Conservation (phyloP, 2,113 vertebrate species). For the Elgaria multicarinata region DNA sequence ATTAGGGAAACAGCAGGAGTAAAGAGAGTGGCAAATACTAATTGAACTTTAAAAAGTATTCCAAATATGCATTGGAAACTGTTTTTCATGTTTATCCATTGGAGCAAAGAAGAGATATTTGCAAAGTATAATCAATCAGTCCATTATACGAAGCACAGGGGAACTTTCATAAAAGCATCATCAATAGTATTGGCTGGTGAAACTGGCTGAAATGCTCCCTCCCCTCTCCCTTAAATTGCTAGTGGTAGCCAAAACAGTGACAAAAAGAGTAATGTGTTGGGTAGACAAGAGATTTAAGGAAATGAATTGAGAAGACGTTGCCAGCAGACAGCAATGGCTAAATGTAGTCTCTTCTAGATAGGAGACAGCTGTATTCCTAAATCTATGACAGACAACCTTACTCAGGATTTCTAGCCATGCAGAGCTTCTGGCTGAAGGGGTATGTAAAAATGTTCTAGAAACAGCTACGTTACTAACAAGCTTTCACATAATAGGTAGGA, state of each 20-base stretch:
- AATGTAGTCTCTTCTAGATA: slow-evolving; percentile 16
- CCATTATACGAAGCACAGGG: slow-evolving; percentile 26
- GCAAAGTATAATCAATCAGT: slow-evolving; percentile 48
- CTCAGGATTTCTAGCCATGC: slow-evolving; percentile 1
- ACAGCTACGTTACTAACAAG: background rate
- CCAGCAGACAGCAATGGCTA: slow-evolving; percentile 5
- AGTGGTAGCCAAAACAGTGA: slow-evolving; percentile 33
- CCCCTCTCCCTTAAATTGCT: background rate
- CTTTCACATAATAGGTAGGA: background rate
- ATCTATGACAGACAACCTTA: background rate
- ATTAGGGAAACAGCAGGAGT: background rate
- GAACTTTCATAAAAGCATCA: slow-evolving; percentile 45
- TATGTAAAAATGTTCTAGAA: slow-evolving; percentile 8
- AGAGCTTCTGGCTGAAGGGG: background rate
- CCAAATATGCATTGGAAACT: background rate
- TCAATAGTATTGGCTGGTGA: slow-evolving; percentile 40
- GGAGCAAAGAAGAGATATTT: slow-evolving; percentile 23
- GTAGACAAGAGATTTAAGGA: slow-evolving; percentile 40
- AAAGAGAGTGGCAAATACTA: slow-evolving; percentile 22
- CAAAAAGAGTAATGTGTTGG: slow-evolving; percentile 29
- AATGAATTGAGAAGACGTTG: slow-evolving; percentile 31
- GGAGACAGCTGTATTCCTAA: slow-evolving; percentile 31
- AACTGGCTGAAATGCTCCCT: background rate
- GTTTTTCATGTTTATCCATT: slow-evolving; percentile 23
- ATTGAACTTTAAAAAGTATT: background rate